Base-by-base conservation (phyloP, 2,888 invertebrate species). In the Diabrotica balteata region DNA sequence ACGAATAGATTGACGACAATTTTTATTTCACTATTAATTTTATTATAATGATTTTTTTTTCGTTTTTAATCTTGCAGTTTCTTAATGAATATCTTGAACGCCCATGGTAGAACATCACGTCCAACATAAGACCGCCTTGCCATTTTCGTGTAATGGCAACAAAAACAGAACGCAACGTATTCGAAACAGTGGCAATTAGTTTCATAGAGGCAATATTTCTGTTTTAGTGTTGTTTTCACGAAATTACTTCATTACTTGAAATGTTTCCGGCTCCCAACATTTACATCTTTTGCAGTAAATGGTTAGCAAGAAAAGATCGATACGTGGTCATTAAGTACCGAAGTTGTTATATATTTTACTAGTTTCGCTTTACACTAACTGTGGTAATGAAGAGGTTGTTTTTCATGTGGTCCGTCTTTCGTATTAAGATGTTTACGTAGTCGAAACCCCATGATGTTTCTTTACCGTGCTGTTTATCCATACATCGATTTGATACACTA, bases 131-230 rank as follows among this genome's bases (percentile, higher is more conserved):
- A 17, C 22, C 51, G 8, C 51, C 51, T 11, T 8, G 32, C 32
- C 32, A 32, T 32, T 32, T 52, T 52, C 60, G 46, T 49, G 68
- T 68, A 68, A 68, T 64, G 68, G 60, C 61, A 59, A 64, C 64
- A 68, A 58, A 68, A 68, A 68, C 68, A 60, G 4, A 52, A 32
- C 32, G 22, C 52, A 60, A 11, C 43, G 54, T 62, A 59, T 59
- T 17, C 61, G 46, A 61, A 68, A 68, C 61, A 64, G 64, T 59
- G 64, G 32, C 64, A 64, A 64, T 68, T 63, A 67, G 67, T 67
- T 67, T 51, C 60, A 60, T 63, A 60, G 63, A 32, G n/a, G 50
- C 50, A 67, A 67, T 67, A 63, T 63, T 55, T 63, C 57, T 50
- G 59, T 51, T 63, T 63, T 55, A 55, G 57, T 11, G 45, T 11